Base-by-base conservation (phyloP, 1,140 invertebrate genomes). In the Atta cephalotes region DNA sequence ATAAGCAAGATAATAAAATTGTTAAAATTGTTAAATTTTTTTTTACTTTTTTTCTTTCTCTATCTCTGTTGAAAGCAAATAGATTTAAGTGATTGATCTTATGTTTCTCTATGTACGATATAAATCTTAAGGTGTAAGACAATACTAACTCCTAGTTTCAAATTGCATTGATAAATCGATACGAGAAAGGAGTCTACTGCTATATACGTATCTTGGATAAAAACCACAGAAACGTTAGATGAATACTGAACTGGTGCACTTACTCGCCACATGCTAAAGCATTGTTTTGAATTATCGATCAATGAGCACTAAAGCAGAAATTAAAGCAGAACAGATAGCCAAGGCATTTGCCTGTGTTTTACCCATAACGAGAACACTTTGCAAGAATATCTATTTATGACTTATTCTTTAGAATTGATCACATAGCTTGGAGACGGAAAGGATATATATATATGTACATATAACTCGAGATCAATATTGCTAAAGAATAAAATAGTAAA, bases 201-300 rank as follows among this genome's bases (percentile, higher is more conserved):
- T 7, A 9, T 39, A 21, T 21, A 28, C 14, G 39, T 31, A 45
- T 78, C 39, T 63, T 21, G 39, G 3, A 9, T 45, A 45, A 77
- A 66, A 60, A 62, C 53, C n/a, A n/a, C 56, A 60, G 56, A 77
- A 62, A 77, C n/a, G 7, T 77, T 45, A 62, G 58, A 78, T 65
- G 31, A 63, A 31, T 25, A 63, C 14, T 72, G 21, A 45, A 25
- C 56, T 39, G 39, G 21, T 3, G 9, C 71, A 12, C 21, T 72
- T 53, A 63, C 4, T 18, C 14, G n/a, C 16, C 14, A 62, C 56
- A 62, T 53, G 35, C n/a, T 45, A 66, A 56, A 56, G 58, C 12
- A 80, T 28, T 45, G 65, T 79, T 86, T 80, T 65, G 56, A 72
- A 80, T 87, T 87, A 88, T 88, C 76, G 87, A 88, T 80, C 68